These are phyloP conservation scores for Hoplostethus mediterraneus DNA, from an alignment of 2,797 vertebrate genomes.

Conservation along the genomic window DNA sequence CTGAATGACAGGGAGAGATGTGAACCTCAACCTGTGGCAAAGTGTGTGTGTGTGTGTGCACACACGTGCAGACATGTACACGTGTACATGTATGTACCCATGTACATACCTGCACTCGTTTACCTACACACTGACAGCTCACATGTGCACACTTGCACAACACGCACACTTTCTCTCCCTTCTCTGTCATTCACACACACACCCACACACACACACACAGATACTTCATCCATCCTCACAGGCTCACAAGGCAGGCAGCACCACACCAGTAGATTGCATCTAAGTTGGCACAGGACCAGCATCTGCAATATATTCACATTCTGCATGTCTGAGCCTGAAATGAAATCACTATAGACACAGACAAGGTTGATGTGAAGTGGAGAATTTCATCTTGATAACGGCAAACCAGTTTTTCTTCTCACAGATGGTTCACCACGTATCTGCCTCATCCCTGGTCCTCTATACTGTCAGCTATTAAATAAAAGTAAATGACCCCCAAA, in stretches of 20 bases:
- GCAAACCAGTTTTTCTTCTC: not conserved
- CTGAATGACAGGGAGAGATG: slow-evolving; percentile 4
- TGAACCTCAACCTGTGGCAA: slow-evolving; percentile 10
- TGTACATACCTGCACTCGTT: not conserved
- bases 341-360: slow-evolving; percentile 11
- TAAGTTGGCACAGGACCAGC: slow-evolving; percentile 24
- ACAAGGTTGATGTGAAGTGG: slow-evolving; percentile 37
- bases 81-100: slow-evolving; percentile 3
- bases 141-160: not conserved
- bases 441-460: too few species aligned
- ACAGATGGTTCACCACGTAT: slow-evolving; percentile 5
- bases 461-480: too few species aligned
- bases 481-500: too few species aligned
- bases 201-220: not conserved
- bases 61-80: not conserved
- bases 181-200: not conserved
- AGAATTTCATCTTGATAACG: slow-evolving; percentile 32
- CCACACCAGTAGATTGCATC: not conserved
- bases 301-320: slow-evolving; percentile 13
- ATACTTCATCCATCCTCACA: not conserved
- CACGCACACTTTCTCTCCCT: not conserved
- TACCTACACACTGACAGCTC: not conserved
- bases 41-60: not conserved
- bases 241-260: not conserved
- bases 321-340: slow-evolving; percentile 46